A percentile compares a stretch with the other conserved stretches of the same genome.
These are phyloP conservation scores for Paramacrobiotus metropolitanus DNA, from an alignment of 1,140 invertebrate species.

Conservation along the genomic window DNA sequence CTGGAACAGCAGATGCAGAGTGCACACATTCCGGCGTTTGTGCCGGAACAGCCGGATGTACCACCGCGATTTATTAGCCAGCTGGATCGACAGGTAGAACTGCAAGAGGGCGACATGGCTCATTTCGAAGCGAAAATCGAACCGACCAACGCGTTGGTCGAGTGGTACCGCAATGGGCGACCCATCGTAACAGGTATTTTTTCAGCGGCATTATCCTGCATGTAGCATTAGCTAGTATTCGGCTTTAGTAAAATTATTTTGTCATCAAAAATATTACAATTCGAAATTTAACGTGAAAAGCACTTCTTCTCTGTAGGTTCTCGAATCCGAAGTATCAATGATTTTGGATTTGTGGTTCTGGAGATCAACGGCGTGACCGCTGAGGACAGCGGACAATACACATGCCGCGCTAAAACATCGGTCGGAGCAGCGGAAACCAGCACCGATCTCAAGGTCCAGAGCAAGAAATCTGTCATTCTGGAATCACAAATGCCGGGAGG, in stretches of 20 bases:
- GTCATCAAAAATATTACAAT: too few relatives aligned
- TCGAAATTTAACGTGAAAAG: too few relatives aligned
- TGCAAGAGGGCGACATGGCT: constrained; percentile 57
- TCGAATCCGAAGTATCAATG: constrained; percentile 65
- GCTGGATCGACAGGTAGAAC: constrained; percentile 41
- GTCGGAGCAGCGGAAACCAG: background rate
- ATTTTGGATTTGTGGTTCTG: constrained; percentile 71
- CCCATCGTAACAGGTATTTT: constrained; percentile 46
- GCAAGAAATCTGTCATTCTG: constrained; percentile 59
- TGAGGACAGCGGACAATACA: constrained; percentile 59
- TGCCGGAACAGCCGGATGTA: constrained; percentile 57
- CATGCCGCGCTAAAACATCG: constrained; percentile 41
- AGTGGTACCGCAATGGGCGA: constrained; percentile 77
- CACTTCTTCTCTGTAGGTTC: too few relatives aligned
- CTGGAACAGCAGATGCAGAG: constrained; percentile 16
- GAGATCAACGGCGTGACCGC: constrained; percentile 64
- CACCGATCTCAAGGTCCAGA: background rate
- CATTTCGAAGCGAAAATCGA: constrained; percentile 78
- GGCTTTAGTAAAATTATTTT: too few relatives aligned
- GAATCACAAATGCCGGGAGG: constrained; percentile 75
- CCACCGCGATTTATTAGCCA: constrained; percentile 62
- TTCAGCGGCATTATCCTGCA: background rate
- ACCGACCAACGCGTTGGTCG: constrained; percentile 57
- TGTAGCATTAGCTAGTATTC: background rate
- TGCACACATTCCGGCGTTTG: constrained; percentile 22